Base-by-base conservation (phyloP, 1,140 invertebrate genomes). In the Aphidius ervi region DNA sequence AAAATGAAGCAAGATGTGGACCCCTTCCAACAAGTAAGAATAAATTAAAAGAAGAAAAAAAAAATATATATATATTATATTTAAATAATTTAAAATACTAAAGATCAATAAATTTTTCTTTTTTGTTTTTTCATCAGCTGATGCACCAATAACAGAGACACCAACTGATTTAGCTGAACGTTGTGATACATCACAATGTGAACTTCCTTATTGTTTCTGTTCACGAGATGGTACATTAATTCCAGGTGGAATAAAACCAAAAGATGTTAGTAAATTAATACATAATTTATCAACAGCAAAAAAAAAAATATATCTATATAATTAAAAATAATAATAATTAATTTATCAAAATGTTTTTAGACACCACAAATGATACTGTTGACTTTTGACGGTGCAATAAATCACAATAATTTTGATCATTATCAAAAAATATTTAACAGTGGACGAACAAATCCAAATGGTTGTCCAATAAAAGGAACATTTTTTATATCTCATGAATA, bases 401-500 rank as follows among this genome's bases (percentile, higher is more conserved):
- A 97, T 77, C 84, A 92, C 70, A 93, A 95, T 71, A 97, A 96
- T 74, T 93, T 87, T 74, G 89, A 94, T 67, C 87, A 92, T 67
- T 96, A 96, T 78, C 87, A 87, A 72, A 89, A 90, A 78, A 88
- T 95, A 48, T 93, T 95, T 70, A 85, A 86, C 64, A 85, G 86
- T 56, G 88, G 89, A 68, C 79, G 89, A 63, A 82, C 87, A 68
- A 96, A 95, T 82, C 91, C 93, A 2, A 96, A 96, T 71, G 91
- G 90, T 8, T 98, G 95, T 74, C 85, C 88, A 1, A 90, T 97
- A 47, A 88, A 86, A 62, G 94, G 92, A 64, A 98, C 95, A 4
- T 96, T 97, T 80, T 98, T 97, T 78, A 84, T 96, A 62, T 92
- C 94, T 6, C 94, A 97, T 74, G 93, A 96, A 74, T 97, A 94